Conservation (phyloP, 2,113 vertebrate species). For the Romanogobio albipinnatus region DNA sequence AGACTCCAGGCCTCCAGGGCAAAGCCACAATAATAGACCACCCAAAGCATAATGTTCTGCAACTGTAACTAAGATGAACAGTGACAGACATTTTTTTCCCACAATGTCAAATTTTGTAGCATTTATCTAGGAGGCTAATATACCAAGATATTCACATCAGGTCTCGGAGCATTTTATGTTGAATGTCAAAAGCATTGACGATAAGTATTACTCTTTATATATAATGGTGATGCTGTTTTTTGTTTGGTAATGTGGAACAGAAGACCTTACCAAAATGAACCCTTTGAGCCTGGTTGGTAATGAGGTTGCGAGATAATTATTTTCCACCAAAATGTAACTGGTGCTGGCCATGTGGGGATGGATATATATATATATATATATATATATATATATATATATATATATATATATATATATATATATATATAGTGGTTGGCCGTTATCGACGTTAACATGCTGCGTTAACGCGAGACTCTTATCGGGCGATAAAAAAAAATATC, state of each 20-base stretch:
- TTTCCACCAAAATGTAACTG: background rate
- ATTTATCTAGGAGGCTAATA: background rate
- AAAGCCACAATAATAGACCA: background rate
- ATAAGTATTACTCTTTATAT: background rate
- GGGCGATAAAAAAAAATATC: too few relatives aligned
- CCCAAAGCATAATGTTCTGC: background rate
- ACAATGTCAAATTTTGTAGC: background rate
- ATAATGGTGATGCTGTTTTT: background rate
- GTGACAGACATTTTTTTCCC: background rate
- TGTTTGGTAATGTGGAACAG: background rate
- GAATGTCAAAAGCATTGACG: background rate
- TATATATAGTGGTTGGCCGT: too few relatives aligned
- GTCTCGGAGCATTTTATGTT: background rate
- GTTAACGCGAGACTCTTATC: too few relatives aligned
- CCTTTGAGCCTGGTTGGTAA: constrained; percentile 12
- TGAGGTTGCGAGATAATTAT: background rate
- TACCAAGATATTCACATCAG: background rate
- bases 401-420: too few relatives aligned
- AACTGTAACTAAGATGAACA: background rate
- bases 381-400: too few relatives aligned
- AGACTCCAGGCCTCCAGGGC: background rate
- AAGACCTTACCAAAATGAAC: background rate
- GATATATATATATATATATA: too few relatives aligned
- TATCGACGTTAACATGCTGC: too few relatives aligned
- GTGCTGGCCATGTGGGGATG: too few relatives aligned